These are phyloP conservation scores for Phengaris alcon DNA, from an alignment of 2,888 invertebrate genomes.

Conservation along the genomic window DNA sequence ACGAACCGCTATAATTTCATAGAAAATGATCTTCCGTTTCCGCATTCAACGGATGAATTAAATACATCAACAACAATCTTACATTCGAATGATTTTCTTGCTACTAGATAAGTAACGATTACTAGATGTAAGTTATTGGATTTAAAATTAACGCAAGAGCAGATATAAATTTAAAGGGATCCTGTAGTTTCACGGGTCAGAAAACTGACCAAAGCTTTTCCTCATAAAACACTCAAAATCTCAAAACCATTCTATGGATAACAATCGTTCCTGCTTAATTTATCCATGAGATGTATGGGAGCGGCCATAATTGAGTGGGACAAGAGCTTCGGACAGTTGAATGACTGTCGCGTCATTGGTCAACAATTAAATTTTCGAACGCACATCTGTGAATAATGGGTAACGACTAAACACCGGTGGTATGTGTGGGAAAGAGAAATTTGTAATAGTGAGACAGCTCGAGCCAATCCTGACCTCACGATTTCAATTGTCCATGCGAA, in stretches of 20 bases:
- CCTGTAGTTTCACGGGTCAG: too few species aligned
- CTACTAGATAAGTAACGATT: neutral
- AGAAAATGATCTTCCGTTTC: constrained; percentile 15
- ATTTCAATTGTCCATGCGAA: constrained; percentile 78
- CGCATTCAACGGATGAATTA: constrained; percentile 5
- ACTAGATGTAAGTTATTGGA: too few species aligned
- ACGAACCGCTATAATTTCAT: constrained; percentile 8
- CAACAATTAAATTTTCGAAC: constrained; percentile 34
- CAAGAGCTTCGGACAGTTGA: constrained; percentile 1
- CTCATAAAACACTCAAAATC: neutral
- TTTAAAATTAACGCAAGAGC: too few species aligned
- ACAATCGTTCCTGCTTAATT: neutral
- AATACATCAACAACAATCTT: neutral
- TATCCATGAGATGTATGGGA: neutral
- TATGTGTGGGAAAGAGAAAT: constrained; percentile 72
- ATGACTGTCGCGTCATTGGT: constrained; percentile 27
- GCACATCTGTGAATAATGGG: constrained; percentile 36
- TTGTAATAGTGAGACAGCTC: constrained; percentile 68
- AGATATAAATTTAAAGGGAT: too few species aligned
- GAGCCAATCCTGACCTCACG: constrained; percentile 76
- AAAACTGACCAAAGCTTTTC: neutral
- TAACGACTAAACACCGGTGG: constrained; percentile 51
- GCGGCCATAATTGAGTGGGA: neutral
- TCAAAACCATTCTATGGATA: neutral
- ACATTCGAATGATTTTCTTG: neutral